phyloP scores from a whole-genome alignment of 2,797 vertebrate species.

The Lepilemur septentrionalis region DNA sequence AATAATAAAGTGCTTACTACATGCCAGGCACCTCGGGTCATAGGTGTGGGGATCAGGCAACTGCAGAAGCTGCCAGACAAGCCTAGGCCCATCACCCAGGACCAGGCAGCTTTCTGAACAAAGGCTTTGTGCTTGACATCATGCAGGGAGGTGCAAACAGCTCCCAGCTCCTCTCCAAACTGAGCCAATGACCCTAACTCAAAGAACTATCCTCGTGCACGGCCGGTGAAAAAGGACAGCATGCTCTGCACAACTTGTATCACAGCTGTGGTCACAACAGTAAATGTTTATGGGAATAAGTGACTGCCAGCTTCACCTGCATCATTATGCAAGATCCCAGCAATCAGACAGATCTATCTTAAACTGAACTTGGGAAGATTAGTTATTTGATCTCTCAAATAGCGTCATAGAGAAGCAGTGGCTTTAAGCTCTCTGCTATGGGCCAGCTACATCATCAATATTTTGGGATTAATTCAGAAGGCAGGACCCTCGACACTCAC shows the following conservation, averaged over 20 bases:
- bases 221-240: neutral
- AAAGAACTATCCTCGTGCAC: neutral
- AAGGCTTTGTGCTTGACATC: neutral
- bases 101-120: neutral
- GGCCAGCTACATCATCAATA: neutral
- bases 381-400: neutral
- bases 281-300: neutral
- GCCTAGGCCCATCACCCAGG: neutral
- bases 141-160: neutral
- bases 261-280: neutral
- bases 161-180: neutral
- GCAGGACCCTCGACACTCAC: neutral
- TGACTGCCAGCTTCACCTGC: neutral
- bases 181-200: neutral
- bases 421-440: neutral
- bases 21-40: neutral
- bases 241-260: too few species aligned
- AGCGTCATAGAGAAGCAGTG: neutral
- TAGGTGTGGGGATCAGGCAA: neutral
- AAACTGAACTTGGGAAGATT: neutral
- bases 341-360: neutral
- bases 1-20: neutral
- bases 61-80: neutral
- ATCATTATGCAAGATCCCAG: neutral
- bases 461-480: conserved; percentile 40